A percentile compares a stretch with the other conserved stretches of the same genome.
phyloP scores from a whole-genome alignment of 2,797 vertebrate genomes.

The Helarctos malayanus region DNA sequence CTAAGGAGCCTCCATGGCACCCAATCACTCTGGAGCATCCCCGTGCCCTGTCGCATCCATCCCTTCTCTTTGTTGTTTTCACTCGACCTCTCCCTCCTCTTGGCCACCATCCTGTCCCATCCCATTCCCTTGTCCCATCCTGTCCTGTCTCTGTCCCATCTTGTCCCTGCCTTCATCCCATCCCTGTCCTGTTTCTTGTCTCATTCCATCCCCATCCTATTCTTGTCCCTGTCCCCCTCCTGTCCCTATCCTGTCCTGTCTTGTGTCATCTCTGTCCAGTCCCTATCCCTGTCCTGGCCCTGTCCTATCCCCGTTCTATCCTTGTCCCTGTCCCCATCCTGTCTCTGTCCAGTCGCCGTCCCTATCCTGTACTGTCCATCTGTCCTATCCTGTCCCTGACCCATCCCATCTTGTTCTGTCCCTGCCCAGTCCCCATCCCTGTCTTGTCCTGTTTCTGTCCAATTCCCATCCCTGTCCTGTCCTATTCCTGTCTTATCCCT shows the following conservation, averaged over 20 bases:
- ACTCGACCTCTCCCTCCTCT: background rate
- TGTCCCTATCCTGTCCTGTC: too few relatives aligned
- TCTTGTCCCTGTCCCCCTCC: background rate
- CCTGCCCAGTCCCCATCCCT: too few relatives aligned
- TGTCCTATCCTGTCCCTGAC: background rate
- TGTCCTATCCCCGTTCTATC: too few relatives aligned
- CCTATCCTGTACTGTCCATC: background rate
- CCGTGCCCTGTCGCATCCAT: accelerated
- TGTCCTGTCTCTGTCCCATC: background rate
- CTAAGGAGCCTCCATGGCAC: too few relatives aligned
- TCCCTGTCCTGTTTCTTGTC: background rate
- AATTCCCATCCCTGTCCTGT: background rate
- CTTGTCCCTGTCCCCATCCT: too few relatives aligned
- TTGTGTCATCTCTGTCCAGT: too few relatives aligned
- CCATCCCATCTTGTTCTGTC: background rate
- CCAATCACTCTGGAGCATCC: too few relatives aligned
- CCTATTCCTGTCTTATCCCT: background rate
- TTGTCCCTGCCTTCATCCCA: background rate
- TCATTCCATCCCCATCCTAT: background rate
- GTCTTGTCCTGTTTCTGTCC: too few relatives aligned
- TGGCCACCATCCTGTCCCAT: background rate
- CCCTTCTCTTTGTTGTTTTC: background rate
- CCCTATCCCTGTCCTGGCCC: background rate
- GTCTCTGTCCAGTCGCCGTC: too few relatives aligned
- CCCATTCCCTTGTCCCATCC: background rate